phyloP scores from a whole-genome alignment of 1,140 invertebrate species.

The Drosophila asahinai region DNA sequence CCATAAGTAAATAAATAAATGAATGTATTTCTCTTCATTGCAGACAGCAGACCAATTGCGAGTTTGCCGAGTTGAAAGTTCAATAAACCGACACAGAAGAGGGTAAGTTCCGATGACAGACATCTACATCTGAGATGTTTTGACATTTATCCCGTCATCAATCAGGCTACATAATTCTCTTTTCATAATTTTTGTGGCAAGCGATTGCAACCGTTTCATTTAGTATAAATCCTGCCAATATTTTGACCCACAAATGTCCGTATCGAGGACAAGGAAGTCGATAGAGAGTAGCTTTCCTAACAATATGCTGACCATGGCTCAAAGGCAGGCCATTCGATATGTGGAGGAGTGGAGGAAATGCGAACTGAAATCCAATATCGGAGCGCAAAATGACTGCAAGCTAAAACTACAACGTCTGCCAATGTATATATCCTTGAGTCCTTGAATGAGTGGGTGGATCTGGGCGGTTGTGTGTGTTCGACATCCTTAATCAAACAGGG shows the following conservation, averaged over 20 bases:
- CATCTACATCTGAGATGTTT: slow-evolving; percentile 7
- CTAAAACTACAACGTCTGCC: slow-evolving; percentile 19
- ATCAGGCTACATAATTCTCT: slow-evolving; percentile 12
- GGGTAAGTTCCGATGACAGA: slow-evolving; percentile 53
- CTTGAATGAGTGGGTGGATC: slow-evolving; percentile 14
- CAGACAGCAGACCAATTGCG: slow-evolving; percentile 31
- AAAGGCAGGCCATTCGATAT: slow-evolving; percentile 39
- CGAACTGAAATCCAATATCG: slow-evolving; percentile 61
- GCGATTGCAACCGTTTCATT: slow-evolving; percentile 21
- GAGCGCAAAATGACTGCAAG: slow-evolving; percentile 60
- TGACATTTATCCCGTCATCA: slow-evolving; percentile 48
- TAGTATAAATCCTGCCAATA: slow-evolving; percentile 23
- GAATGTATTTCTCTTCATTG: slow-evolving; percentile 31
- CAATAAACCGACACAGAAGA: slow-evolving; percentile 40
- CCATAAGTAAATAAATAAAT: slow-evolving; percentile 28
- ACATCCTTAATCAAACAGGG: slow-evolving; percentile 47
- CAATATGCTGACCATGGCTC: slow-evolving; percentile 59
- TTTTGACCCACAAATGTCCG: slow-evolving; percentile 12
- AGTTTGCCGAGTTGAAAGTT: slow-evolving; percentile 22
- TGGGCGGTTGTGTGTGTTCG: slow-evolving; percentile 3
- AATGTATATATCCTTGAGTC: slow-evolving; percentile 16
- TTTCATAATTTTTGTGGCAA: slow-evolving; percentile 11
- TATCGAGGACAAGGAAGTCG: neutral
- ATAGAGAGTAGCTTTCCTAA: slow-evolving; percentile 32
- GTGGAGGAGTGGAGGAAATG: slow-evolving; percentile 22